These are phyloP conservation scores for Leguminivora glycinivorella DNA, from an alignment of 1,140 invertebrate genomes.

Conservation along the genomic window DNA sequence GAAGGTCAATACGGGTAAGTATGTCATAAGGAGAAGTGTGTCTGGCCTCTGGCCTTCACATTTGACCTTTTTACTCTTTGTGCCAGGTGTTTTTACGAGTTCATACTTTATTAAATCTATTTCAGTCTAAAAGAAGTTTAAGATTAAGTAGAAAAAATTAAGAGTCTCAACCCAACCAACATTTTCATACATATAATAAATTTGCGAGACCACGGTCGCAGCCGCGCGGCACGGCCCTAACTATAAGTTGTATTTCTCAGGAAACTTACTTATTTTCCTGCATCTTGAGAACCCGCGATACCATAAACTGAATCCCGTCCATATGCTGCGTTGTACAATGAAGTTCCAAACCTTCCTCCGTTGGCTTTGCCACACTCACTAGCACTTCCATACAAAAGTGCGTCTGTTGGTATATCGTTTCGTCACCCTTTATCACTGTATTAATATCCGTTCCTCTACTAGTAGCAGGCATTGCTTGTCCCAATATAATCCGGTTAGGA, in stretches of 20 bases:
- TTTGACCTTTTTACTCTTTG: too few relatives aligned
- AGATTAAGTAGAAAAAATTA: too few relatives aligned
- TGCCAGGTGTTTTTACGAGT: too few relatives aligned
- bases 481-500: conserved; percentile 36
- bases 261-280: conserved; percentile 60
- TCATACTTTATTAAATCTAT: too few relatives aligned
- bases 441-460: conserved; percentile 54
- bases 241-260: too few relatives aligned
- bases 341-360: conserved; percentile 83
- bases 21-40: too few relatives aligned
- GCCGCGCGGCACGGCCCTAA: too few relatives aligned
- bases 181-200: conserved; percentile 77
- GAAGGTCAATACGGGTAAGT: conserved; percentile 77
- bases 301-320: conserved; percentile 79
- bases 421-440: conserved; percentile 60
- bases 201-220: too few relatives aligned
- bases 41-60: too few relatives aligned
- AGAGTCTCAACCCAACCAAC: too few relatives aligned
- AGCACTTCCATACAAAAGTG: conserved; percentile 79
- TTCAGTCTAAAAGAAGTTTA: too few relatives aligned
- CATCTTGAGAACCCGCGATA: conserved; percentile 79
- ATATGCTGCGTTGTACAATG: conserved; percentile 82
- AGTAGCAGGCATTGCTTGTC: conserved; percentile 35
- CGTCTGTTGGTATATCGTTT: conserved; percentile 57
- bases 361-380: conserved; percentile 80